phyloP scores from a whole-genome alignment of 2,888 invertebrate species.

The Clusia tigrina region DNA sequence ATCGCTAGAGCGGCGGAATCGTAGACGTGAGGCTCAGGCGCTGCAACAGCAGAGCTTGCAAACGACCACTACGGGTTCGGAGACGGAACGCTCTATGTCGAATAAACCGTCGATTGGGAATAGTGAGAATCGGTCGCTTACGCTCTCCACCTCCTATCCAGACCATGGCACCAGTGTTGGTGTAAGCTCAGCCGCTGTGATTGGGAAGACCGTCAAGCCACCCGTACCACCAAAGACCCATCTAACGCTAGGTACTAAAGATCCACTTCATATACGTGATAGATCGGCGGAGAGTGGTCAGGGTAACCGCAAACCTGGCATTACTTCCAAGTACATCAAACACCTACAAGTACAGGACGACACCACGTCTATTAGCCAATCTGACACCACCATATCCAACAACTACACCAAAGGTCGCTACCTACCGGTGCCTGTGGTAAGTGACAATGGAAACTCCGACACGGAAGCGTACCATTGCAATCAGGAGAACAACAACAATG shows the following conservation, averaged over 20 bases:
- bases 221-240: slow-evolving; percentile 59
- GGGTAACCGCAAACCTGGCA: slow-evolving; percentile 47
- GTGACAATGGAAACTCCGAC: slow-evolving; percentile 63
- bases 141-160: slow-evolving; percentile 47
- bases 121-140: slow-evolving; percentile 59
- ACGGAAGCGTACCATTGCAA: slow-evolving; percentile 63
- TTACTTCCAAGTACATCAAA: slow-evolving; percentile 61
- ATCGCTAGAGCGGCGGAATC: slow-evolving; percentile 78
- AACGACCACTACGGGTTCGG: slow-evolving; percentile 77
- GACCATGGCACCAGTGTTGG: slow-evolving; percentile 42
- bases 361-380: slow-evolving; percentile 62
- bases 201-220: slow-evolving; percentile 40
- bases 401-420: slow-evolving; percentile 60
- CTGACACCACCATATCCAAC: slow-evolving; percentile 64
- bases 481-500: slow-evolving; percentile 65
- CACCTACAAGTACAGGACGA: slow-evolving; percentile 61
- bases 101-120: slow-evolving; percentile 70
- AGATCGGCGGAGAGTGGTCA: slow-evolving; percentile 41
- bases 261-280: slow-evolving; percentile 33
- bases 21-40: slow-evolving; percentile 69
- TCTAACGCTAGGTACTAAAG: slow-evolving; percentile 29
- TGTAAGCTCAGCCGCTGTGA: neutral
- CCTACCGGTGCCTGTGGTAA: slow-evolving; percentile 48
- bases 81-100: slow-evolving; percentile 81
- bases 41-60: slow-evolving; percentile 50